phyloP scores from a whole-genome alignment of 2,113 vertebrate species.

The Alligator mississippiensis region DNA sequence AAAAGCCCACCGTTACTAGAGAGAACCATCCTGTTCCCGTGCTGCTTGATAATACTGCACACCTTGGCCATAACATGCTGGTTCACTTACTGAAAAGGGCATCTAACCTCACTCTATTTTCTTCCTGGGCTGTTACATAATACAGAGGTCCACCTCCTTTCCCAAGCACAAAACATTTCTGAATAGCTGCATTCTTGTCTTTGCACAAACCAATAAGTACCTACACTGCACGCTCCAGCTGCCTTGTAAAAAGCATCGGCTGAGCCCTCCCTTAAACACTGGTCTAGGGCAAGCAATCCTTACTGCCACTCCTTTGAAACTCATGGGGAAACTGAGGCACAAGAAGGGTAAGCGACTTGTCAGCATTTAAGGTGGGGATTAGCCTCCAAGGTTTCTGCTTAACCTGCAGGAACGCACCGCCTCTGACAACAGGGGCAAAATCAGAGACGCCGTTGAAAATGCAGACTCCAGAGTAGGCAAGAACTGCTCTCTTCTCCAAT shows the following conservation, averaged over 20 bases:
- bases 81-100: background rate
- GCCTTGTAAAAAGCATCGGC: background rate
- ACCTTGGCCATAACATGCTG: background rate
- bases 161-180: background rate
- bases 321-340: background rate
- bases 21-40: background rate
- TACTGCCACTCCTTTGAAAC: background rate
- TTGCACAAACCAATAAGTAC: background rate
- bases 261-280: background rate
- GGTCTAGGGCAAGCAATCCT: background rate
- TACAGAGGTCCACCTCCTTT: background rate
- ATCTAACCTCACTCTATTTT: background rate
- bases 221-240: background rate
- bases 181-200: background rate
- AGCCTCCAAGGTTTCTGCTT: background rate
- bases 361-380: background rate
- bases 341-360: background rate
- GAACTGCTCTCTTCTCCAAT: background rate
- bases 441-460: background rate
- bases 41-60: background rate
- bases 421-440: background rate
- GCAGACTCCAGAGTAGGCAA: background rate
- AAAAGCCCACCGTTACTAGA: background rate
- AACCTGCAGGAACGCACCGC: rapidly evolving
- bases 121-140: background rate